These are phyloP conservation scores for Caenorhabditis wallacei DNA, from an alignment of 2,888 invertebrate species.

Conservation along the genomic window DNA sequence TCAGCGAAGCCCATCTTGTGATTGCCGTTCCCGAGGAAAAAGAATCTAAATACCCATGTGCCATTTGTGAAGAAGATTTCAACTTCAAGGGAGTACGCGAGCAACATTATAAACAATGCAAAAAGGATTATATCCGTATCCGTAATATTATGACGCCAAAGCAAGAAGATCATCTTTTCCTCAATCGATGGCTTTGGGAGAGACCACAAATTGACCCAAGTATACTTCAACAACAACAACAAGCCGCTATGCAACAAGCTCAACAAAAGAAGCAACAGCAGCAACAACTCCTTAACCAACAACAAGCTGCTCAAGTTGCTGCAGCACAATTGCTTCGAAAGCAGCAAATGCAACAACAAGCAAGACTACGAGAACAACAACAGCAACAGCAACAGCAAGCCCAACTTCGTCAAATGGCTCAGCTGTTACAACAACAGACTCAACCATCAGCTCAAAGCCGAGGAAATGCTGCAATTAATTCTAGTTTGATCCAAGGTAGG, in stretches of 20 bases:
- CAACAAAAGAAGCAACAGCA: slow-evolving; percentile 57
- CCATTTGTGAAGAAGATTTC: slow-evolving; percentile 82
- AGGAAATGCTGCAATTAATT: slow-evolving; percentile 1
- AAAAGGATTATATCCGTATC: slow-evolving; percentile 75
- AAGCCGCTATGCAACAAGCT: slow-evolving; percentile 65
- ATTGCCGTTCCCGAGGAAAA: slow-evolving; percentile 76
- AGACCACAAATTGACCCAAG: slow-evolving; percentile 80
- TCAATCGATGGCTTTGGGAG: slow-evolving; percentile 82
- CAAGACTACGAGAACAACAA: slow-evolving; percentile 25
- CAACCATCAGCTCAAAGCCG: slow-evolving; percentile 28
- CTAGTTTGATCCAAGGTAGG: slow-evolving; percentile 44
- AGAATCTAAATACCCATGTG: slow-evolving; percentile 79
- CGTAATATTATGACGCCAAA: slow-evolving; percentile 73
- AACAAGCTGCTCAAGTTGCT: slow-evolving; percentile 51
- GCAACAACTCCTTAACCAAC: slow-evolving; percentile 52
- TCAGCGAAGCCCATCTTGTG: slow-evolving; percentile 77
- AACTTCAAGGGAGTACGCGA: slow-evolving; percentile 77
- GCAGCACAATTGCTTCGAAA: slow-evolving; percentile 18
- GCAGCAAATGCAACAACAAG: slow-evolving; percentile 40
- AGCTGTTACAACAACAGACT: slow-evolving; percentile 23
- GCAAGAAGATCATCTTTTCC: slow-evolving; percentile 71
- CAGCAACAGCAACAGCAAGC: slow-evolving; percentile 40
- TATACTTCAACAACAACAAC: slow-evolving; percentile 78
- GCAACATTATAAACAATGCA: slow-evolving; percentile 76
- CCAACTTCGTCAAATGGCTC: slow-evolving; percentile 28